Percentiles rank a stretch among this genome's conserved stretches.
Conservation (phyloP, 2,797 vertebrate genomes). For the Karalla daura region DNA sequence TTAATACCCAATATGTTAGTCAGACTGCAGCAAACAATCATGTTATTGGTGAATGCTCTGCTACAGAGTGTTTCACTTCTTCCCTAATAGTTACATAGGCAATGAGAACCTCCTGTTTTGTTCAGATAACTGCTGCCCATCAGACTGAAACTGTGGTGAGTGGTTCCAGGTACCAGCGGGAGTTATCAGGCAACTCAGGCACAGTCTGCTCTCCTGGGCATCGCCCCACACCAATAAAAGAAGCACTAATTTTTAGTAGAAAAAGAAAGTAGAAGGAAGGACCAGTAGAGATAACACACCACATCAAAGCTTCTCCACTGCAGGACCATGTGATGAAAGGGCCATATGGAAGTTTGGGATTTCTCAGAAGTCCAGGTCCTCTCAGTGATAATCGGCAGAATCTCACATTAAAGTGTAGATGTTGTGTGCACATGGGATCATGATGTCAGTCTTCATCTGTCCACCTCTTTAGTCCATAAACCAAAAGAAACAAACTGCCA, state of each 20-base stretch:
- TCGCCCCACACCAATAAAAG: not conserved
- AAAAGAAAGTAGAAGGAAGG: not conserved
- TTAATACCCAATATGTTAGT: conserved; percentile 4
- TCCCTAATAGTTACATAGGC: conserved; percentile 13
- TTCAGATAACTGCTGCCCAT: conserved; percentile 14
- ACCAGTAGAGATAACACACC: conserved; percentile 2
- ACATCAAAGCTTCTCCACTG: not conserved
- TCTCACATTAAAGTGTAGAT: too few species aligned
- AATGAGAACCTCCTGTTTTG: conserved; percentile 47
- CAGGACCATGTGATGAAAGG: not conserved
- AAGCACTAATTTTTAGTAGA: too few species aligned
- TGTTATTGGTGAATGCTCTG: not conserved
- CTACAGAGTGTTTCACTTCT: conserved; percentile 2
- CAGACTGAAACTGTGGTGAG: conserved; percentile 11
- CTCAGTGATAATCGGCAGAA: too few species aligned
- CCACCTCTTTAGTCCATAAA: too few species aligned
- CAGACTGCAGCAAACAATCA: not conserved
- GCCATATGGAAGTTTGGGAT: not conserved
- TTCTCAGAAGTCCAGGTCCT: not conserved
- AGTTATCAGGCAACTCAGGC: not conserved
- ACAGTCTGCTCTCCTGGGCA: conserved; percentile 17
- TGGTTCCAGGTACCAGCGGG: conserved; percentile 55
- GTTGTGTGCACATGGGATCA: too few species aligned
- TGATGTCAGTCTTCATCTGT: too few species aligned
- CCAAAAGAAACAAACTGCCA: too few species aligned